phyloP scores from a whole-genome alignment of 30 jellyfish, hydroid and myxozoan genomes.

The Catostylus mosaicus region DNA sequence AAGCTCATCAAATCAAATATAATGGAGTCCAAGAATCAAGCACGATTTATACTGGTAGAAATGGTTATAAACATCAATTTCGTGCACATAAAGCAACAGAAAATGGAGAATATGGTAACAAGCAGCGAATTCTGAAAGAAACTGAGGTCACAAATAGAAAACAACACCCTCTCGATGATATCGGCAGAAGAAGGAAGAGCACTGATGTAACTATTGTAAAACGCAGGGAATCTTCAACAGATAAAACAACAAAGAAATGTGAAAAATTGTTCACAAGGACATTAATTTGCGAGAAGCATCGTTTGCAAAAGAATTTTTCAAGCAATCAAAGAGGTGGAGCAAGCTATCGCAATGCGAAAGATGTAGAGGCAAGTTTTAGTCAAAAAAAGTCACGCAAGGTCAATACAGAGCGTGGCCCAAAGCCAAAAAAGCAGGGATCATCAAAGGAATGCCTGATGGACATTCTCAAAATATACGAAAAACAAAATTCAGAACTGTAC shows the following conservation, averaged over 20 bases:
- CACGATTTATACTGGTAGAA: background rate
- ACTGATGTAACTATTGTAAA: background rate
- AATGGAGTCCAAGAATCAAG: background rate
- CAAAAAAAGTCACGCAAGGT: background rate
- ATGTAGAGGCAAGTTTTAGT: background rate
- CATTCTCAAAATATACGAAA: conserved; percentile 25
- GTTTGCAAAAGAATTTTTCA: too few relatives aligned
- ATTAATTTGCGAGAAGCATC: background rate
- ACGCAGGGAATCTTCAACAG: too few relatives aligned
- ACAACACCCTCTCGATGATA: too few relatives aligned
- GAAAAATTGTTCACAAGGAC: background rate
- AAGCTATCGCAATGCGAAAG: background rate
- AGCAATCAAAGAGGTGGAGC: background rate
- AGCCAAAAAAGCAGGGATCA: background rate
- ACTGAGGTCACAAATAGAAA: background rate
- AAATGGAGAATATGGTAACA: background rate
- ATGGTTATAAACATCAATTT: background rate
- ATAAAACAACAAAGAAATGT: background rate
- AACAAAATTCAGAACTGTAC: conserved; percentile 22
- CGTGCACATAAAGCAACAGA: background rate
- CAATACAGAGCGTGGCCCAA: background rate
- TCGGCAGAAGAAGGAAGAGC: background rate
- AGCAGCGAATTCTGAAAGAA: background rate
- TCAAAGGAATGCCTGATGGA: conserved; percentile 38
- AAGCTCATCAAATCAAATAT: background rate